A percentile compares a stretch with the other conserved stretches of the same genome.
These are phyloP conservation scores for Melanotaenia pygmaea DNA, from an alignment of 2,797 vertebrate genomes.

Conservation along the genomic window DNA sequence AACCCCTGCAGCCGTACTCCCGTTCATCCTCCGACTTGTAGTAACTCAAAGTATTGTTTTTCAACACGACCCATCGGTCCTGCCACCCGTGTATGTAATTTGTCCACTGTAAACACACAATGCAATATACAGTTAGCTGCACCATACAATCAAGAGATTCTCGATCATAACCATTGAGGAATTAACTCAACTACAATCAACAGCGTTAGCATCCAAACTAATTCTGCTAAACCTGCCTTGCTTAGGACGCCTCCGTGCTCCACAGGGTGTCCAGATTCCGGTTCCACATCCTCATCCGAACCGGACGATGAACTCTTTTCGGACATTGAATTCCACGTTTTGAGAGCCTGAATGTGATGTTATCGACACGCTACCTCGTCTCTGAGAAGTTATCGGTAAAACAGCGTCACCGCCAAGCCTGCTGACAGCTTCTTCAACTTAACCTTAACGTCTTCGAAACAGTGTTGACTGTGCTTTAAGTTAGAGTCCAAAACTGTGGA, in stretches of 20 bases:
- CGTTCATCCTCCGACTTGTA: slow-evolving; percentile 97
- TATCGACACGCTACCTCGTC: not conserved
- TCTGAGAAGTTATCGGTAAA: slow-evolving; percentile 16
- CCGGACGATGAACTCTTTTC: slow-evolving; percentile 96
- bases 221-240: slow-evolving; percentile 83
- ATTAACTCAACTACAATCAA: not conserved
- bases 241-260: slow-evolving; percentile 93
- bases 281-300: slow-evolving; percentile 95
- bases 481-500: not conserved
- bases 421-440: slow-evolving; percentile 43
- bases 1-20: slow-evolving; percentile 96
- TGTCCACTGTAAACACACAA: slow-evolving; percentile 89
- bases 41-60: slow-evolving; percentile 95
- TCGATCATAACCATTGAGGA: not conserved
- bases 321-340: slow-evolving; percentile 86
- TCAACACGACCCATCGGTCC: slow-evolving; percentile 97
- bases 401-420: slow-evolving; percentile 23
- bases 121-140: not conserved
- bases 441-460: slow-evolving; percentile 21
- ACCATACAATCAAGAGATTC: not conserved
- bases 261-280: slow-evolving; percentile 89
- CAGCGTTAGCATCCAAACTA: not conserved
- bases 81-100: slow-evolving; percentile 99
- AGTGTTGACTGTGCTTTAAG: slow-evolving; percentile 18
- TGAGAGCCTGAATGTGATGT: slow-evolving; percentile 8